These are phyloP conservation scores for Temnopleurus reevesii DNA, from an alignment of 53 echinoderm and acorn worm species.

Conservation along the genomic window DNA sequence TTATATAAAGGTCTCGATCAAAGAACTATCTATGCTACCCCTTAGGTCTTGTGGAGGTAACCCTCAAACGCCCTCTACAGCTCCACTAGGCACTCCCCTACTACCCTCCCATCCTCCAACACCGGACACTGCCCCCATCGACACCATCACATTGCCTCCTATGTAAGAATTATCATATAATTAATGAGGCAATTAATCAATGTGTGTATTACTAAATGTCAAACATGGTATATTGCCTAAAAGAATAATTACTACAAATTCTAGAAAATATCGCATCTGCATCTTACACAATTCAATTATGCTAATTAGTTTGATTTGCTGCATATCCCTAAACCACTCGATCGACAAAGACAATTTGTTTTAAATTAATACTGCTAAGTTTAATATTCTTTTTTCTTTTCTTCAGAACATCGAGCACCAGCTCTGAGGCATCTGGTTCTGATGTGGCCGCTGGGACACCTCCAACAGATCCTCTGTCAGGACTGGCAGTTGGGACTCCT, in stretches of 20 bases:
- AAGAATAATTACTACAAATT: too few species aligned
- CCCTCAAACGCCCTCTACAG: background rate
- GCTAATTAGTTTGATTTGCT: too few species aligned
- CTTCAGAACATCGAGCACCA: background rate
- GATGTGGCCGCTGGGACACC: background rate
- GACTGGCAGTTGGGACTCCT: background rate
- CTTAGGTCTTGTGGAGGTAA: background rate
- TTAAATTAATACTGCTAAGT: too few species aligned
- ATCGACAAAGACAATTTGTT: too few species aligned
- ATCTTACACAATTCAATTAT: too few species aligned
- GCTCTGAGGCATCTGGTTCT: background rate
- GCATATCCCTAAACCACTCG: too few species aligned
- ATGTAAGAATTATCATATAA: background rate
- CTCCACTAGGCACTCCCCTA: background rate
- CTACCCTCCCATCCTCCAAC: background rate
- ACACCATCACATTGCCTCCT: background rate
- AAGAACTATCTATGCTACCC: too few species aligned
- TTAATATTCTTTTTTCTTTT: background rate
- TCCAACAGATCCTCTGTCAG: background rate
- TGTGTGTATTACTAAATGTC: background rate
- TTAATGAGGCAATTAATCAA: background rate
- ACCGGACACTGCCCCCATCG: background rate
- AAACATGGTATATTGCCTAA: too few species aligned
- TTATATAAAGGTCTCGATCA: too few species aligned
- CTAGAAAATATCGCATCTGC: too few species aligned